Evolutionary conservation across 2,888 invertebrate species (phyloP), one percentile per base, ranked within the genome.

Genomic region (Lasioglossum figueresi): DNA sequence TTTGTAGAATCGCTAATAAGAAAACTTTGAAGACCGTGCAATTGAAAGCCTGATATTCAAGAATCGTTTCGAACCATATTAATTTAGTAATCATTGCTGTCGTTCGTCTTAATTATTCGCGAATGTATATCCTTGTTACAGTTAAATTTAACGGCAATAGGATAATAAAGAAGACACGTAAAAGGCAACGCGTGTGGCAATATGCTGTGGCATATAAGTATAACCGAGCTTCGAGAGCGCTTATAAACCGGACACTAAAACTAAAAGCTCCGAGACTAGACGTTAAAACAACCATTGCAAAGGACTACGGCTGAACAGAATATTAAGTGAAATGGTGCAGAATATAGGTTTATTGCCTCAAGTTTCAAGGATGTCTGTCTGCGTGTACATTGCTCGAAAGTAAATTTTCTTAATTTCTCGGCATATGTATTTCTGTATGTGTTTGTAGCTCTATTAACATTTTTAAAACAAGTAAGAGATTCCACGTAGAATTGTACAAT

Each of bases 201-300:
- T 63, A 63, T 63, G 63, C 31, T 19, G 63, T 63, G n/a, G n/a
- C n/a, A n/a, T n/a, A n/a, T n/a, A n/a, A n/a, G n/a, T 63, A 63
- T 31, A 63, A 31, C 63, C 63, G 16, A 16, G 63, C 63, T 19
- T 19, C 63, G 63, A 63, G 63, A 31, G 31, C 63, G 63, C 63
- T 63, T 63, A 31, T 63, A 63, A 31, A 63, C 31, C 37, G 5
- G 27, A 23, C 27, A 3, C 12, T 37, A 37, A 73, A 12, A 79
- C 63, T 73, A 73, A 80, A 80, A 63, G 63, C 63, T 19, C 63
- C 1, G 31, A 19, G 63, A 63, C 31, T 31, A 63, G 63, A 19
- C 63, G 27, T 31, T 63, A 63, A 63, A 63, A 63, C 63, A 63
- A 63, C 63, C 31, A 63, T 31, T 63, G 63, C 3, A 63, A 63